A percentile compares a stretch with the other conserved stretches of the same genome.
These are phyloP conservation scores for Yponomeuta malinellus DNA, from an alignment of 2,888 invertebrate genomes.

Conservation along the genomic window DNA sequence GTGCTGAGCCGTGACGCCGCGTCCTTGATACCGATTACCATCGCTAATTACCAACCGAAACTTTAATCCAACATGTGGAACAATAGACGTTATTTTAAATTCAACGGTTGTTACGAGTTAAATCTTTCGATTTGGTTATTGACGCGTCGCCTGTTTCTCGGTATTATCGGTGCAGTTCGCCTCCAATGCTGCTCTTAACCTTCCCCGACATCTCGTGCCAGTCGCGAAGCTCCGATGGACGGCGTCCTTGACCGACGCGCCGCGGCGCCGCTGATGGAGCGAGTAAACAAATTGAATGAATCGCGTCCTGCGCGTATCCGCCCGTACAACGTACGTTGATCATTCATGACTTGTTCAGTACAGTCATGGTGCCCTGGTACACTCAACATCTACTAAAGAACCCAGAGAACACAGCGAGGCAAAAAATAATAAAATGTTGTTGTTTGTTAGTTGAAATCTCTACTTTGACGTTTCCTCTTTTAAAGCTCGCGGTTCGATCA, in stretches of 20 bases:
- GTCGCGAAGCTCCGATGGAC: slow-evolving; percentile 55
- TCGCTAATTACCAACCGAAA: slow-evolving; percentile 10
- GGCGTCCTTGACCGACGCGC: slow-evolving; percentile 61
- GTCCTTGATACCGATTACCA: slow-evolving; percentile 13
- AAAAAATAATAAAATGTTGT: slow-evolving; percentile 17
- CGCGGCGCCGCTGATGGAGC: slow-evolving; percentile 47
- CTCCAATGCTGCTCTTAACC: slow-evolving; percentile 1
- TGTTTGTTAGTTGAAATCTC: background rate
- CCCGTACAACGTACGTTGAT: slow-evolving; percentile 45
- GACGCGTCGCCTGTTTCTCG: background rate
- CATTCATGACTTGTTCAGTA: slow-evolving; percentile 66
- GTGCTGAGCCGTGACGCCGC: slow-evolving; percentile 18
- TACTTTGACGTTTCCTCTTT: background rate
- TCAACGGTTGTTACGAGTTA: background rate
- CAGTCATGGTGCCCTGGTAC: background rate
- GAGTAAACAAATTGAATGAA: slow-evolving; percentile 73
- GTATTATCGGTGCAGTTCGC: background rate
- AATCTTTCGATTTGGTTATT: background rate
- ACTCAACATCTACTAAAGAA: background rate
- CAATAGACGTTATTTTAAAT: slow-evolving; percentile 3
- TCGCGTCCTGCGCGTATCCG: slow-evolving; percentile 59
- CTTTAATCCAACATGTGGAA: background rate
- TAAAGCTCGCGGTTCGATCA: too few species aligned
- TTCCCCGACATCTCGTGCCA: slow-evolving; percentile 29
- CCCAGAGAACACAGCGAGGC: slow-evolving; percentile 36